phyloP scores from a whole-genome alignment of 2,888 invertebrate species.

The Drosophila nr. perissopoda region DNA sequence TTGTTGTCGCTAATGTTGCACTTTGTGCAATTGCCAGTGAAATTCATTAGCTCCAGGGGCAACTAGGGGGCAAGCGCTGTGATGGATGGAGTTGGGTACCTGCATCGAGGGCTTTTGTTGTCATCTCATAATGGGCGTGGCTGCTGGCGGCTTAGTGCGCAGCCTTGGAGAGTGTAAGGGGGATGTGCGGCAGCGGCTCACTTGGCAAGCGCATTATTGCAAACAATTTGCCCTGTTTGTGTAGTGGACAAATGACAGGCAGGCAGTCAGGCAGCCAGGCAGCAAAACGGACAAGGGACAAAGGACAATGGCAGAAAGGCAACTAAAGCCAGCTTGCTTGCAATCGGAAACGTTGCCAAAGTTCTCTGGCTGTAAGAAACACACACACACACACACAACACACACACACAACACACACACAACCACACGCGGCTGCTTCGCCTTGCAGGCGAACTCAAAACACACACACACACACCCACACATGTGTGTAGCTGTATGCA shows the following conservation, averaged over 20 bases:
- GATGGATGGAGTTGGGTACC: conserved; percentile 34
- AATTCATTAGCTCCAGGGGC: conserved; percentile 66
- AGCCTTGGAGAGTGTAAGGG: background rate
- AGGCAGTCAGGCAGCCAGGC: conserved; percentile 15
- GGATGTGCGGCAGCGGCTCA: conserved; percentile 27
- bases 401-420: conserved; percentile 37
- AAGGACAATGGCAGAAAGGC: conserved; percentile 51
- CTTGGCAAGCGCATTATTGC: conserved; percentile 77
- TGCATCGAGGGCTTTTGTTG: conserved; percentile 28
- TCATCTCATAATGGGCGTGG: conserved; percentile 41
- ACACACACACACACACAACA: conserved; percentile 28
- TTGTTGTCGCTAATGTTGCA: conserved; percentile 25
- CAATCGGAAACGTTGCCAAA: conserved; percentile 81
- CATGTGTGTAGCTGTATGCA: conserved; percentile 48
- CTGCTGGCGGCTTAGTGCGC: background rate
- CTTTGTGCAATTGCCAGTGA: conserved; percentile 51
- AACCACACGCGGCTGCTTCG: conserved; percentile 15
- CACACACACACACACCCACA: conserved; percentile 16
- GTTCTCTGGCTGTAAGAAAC: conserved; percentile 53
- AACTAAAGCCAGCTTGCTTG: conserved; percentile 47
- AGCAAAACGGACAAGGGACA: conserved; percentile 34
- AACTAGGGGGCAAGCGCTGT: conserved; percentile 3
- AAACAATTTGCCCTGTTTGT: conserved; percentile 78
- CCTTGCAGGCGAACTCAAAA: conserved; percentile 52
- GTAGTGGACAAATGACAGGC: conserved; percentile 71